Evolutionary conservation across 2,797 vertebrate genomes (phyloP).

Genomic region (Morus bassanus): DNA sequence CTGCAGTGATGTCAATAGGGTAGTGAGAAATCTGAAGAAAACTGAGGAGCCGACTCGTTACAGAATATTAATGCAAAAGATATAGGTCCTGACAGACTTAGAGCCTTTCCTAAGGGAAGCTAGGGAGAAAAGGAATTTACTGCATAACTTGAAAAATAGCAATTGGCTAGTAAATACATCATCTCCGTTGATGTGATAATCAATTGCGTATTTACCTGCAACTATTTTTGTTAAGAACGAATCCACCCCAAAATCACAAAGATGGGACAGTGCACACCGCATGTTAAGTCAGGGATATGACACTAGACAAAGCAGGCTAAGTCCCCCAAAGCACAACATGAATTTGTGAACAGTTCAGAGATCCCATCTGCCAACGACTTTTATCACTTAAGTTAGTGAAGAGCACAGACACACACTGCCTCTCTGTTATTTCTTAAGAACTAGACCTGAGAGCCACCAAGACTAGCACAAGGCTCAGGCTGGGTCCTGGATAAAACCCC

Average conservation of each 20-base stretch:
- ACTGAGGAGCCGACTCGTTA: background rate
- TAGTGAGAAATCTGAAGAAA: background rate
- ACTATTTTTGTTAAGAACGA: background rate
- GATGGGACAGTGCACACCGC: background rate
- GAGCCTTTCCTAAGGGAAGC: background rate
- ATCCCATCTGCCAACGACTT: background rate
- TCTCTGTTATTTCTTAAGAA: background rate
- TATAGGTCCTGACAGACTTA: background rate
- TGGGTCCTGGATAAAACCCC: background rate
- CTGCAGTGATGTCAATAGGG: background rate
- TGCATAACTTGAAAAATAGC: background rate
- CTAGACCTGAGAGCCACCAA: background rate
- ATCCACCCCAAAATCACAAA: background rate
- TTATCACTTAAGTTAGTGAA: background rate
- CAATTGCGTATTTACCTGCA: background rate
- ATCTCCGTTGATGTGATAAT: background rate
- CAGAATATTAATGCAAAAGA: background rate
- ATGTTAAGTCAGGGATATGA: background rate
- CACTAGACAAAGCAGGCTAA: background rate
- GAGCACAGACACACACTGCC: background rate
- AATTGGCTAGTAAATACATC: background rate
- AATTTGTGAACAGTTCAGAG: background rate
- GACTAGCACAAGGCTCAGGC: background rate
- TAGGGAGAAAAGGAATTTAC: background rate
- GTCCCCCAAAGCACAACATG: background rate